Percentiles rank a stretch among this genome's conserved stretches.
These are phyloP conservation scores for Apantesis nais DNA, from an alignment of 2,888 invertebrate genomes.

Conservation along the genomic window DNA sequence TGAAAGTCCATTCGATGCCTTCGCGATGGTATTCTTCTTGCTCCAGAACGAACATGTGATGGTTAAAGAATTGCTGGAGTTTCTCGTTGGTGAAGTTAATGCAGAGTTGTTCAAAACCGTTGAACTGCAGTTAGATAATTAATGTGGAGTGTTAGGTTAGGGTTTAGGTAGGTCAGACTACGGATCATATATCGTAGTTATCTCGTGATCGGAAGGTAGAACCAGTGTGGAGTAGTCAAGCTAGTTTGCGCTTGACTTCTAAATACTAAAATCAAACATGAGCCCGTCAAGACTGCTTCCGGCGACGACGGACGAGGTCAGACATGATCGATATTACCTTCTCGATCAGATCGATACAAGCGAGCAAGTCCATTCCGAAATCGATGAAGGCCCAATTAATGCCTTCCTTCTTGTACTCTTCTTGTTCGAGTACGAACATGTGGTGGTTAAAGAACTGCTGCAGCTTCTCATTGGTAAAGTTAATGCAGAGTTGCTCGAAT, in stretches of 20 bases:
- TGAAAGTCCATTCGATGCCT: conserved; percentile 98
- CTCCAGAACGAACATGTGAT: conserved; percentile 99
- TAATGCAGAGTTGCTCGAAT: conserved; percentile 99
- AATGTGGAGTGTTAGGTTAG: conserved; percentile 72
- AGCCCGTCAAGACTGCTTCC: conserved; percentile 56
- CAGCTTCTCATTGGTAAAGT: conserved; percentile 98
- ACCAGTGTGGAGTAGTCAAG: conserved; percentile 29
- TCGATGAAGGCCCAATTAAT: conserved; percentile 98
- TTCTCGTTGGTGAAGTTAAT: conserved; percentile 99
- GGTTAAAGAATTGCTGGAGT: conserved; percentile 99
- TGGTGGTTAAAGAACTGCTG: conserved; percentile 99
- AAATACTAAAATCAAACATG: conserved; percentile 36
- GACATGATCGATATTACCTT: conserved; percentile 88
- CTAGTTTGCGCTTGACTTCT: conserved; percentile 48
- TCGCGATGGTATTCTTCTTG: conserved; percentile 98
- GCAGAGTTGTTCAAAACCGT: conserved; percentile 99
- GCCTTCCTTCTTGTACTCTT: conserved; percentile 97
- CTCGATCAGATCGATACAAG: conserved; percentile 98
- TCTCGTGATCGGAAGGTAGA: conserved; percentile 52
- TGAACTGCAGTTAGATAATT: conserved; percentile 89
- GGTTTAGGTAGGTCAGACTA: conserved; percentile 59
- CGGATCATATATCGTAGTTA: conserved; percentile 79
- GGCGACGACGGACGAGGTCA: conserved; percentile 59
- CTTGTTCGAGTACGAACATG: conserved; percentile 99
- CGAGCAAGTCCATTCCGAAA: conserved; percentile 98